Evolutionary conservation across 2,113 vertebrate genomes (phyloP), one percentile per base, ranked within the genome.

Genomic region (Menidia beryllina): DNA sequence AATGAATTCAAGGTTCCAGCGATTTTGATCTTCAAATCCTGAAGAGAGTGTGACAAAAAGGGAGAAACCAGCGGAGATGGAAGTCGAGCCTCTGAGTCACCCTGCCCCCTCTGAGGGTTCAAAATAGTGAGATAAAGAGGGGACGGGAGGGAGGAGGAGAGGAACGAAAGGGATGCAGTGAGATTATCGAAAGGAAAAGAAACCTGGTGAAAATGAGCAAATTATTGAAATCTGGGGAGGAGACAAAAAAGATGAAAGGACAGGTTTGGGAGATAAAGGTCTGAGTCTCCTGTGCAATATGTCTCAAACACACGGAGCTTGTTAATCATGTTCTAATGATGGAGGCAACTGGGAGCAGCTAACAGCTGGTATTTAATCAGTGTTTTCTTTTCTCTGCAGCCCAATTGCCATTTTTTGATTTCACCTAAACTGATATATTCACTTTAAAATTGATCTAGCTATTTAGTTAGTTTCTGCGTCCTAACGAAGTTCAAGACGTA

Each of bases 101-200:
- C 73, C 77, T 72, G 57, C 83, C 81, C 77, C 73, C 71, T 79
- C 68, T 2, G 58, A 75, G 59, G 14, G 59, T 81, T 86, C 65
- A 59, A 88, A 90, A 90, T 90, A 91, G 82, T 81, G 61, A 66
- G 69, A 68, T 55, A 0, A 63, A 49, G 53, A 50, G 48, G 27
- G 15, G 43, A 67, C 27, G 65, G 36, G 50, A 24, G n/a, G 41
- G 58, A 45, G 25, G 17, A 17, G 15, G 64, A 56, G 26, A n/a
- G 45, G 36, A 36, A 36, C 17, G 8, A 50, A 25, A 30, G 47
- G 23, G 38, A 54, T 45, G 21, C 13, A 34, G 30, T 21, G 26
- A 26, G 41, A 63, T 12, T 10, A 20, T 2, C n/a, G 25, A n/a
- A 7, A 36, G 34, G 19, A 51, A 57, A 38, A 63, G 41, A 65